Evolutionary conservation across 2,797 vertebrate species (phyloP).

Genomic region (Sebastes trivittatus): DNA sequence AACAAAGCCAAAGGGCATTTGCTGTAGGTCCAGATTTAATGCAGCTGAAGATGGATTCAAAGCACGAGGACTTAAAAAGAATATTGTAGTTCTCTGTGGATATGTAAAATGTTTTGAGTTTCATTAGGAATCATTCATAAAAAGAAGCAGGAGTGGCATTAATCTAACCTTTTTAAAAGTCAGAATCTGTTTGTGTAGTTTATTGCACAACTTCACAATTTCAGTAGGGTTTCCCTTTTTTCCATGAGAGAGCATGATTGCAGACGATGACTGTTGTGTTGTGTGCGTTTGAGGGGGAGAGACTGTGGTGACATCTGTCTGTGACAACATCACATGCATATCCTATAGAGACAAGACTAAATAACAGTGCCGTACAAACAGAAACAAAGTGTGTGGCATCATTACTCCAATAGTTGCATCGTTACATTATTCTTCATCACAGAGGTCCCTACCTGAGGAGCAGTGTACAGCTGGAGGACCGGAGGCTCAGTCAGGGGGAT

Average conservation of each 20-base stretch:
- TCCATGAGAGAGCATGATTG: background rate
- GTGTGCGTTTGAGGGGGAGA: background rate
- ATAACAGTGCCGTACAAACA: background rate
- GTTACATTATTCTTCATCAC: background rate
- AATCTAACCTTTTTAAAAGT: background rate
- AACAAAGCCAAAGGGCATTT: background rate
- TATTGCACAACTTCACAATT: background rate
- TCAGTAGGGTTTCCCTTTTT: background rate
- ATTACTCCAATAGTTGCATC: background rate
- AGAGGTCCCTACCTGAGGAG: constrained; percentile 84
- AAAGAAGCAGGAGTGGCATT: background rate
- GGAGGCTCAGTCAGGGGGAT: constrained; percentile 86
- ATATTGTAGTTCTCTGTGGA: too few species aligned
- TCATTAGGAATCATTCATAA: background rate
- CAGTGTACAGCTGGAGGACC: constrained; percentile 85
- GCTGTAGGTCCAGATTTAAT: background rate
- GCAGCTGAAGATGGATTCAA: background rate
- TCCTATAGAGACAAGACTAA: background rate
- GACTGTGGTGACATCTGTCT: background rate
- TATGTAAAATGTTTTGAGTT: background rate
- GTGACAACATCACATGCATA: background rate
- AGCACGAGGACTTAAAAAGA: fast-evolving
- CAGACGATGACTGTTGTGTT: background rate
- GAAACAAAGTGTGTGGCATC: background rate
- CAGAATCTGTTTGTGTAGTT: background rate